Base-by-base conservation (phyloP, 2,113 vertebrate species). In the Zootoca vivipara region DNA sequence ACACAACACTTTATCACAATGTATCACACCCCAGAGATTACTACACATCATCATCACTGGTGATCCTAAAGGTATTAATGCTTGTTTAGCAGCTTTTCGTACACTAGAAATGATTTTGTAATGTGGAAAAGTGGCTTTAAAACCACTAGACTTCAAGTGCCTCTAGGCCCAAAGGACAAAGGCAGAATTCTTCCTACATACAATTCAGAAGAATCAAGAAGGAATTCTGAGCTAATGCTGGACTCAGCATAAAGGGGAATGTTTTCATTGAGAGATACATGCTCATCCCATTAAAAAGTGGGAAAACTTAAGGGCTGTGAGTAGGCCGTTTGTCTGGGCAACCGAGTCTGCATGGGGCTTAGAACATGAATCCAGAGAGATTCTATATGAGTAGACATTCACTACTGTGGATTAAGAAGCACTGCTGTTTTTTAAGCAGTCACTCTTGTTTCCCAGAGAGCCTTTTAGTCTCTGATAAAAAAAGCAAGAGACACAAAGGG, bases 11-110 rank as follows among this genome's bases (percentile, higher is more conserved):
- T 65, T 69, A 20, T 77, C 46, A 92, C 65, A 90, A 1, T 13
- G 86, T 38, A 56, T 67, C 78, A 72, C 89, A 90, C 70, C 62
- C 24, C 80, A 88, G 70, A 89, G 75, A 12, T 67, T 16, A 89
- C 26, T 81, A 89, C 35, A 73, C 1, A 0, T 24, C 87, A 82
- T 73, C 82, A 8, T 0, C 83, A 83, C 65, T 18, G 90, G 46
- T 69, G 87, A 85, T 78, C 40, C 65, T 85, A 91, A 89, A 67
- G 40, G 83, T 22, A 3, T 13, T 33, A 35, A 77, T 91, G 72
- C 24, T 64, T 80, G 89, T 85, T 30, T 1, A 78, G 22, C 82
- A 87, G 56, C 33, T 86, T 88, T 87, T 13, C 78, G 73, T 38
- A 5, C 89, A 74, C 8, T 58, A 88, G 38, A 38, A 24, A 22